Base-by-base conservation (phyloP, 2,797 vertebrate genomes). In the Hypotaenidia okinawae region DNA sequence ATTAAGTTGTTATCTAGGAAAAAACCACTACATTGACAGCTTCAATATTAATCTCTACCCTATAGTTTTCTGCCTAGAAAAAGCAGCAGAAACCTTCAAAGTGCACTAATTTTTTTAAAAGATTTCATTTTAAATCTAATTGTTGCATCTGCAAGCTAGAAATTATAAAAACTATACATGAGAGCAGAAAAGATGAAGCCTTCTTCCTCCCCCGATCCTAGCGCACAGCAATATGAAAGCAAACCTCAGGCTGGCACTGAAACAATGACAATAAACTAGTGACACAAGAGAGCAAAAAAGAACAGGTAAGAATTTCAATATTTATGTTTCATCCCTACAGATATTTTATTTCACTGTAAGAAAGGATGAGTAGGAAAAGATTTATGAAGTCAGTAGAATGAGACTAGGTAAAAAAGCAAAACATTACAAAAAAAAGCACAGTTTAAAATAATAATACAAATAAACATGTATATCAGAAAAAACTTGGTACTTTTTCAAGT, bases 121-220 rank as follows among this genome's bases (percentile, higher is more conserved):
- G 1, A 1, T 10, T 67, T 72, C 16, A 8, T 63, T 88, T 86
- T 33, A 41, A 92, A 61, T 21, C n/a, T 77, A 55, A 30, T 88
- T n/a, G 18, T 18, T 82, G 8, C n/a, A 81, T 23, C 16, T 81
- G 62, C 49, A 67, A 81, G 57, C 13, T 51, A 76, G 72, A 64
- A 72, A 79, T 39, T 80, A 62, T 15, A 74, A 18, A 18, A 41
- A 58, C 8, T 5, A 16, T 12, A 30, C 12, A 66, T 3, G 6
- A 78, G 28, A 78, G 66, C 13, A 73, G 52, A 69, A 74, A 90
- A 74, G 13, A 66, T 32, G 9, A 84, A 66, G 14, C 4, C 16
- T 25, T 33, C 37, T 66, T 11, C 0, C 3, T 4, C 19, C 7
- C 0, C 0, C 11, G 37, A 57, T 30, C 22, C 73, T 86, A 89